phyloP scores from a whole-genome alignment of 2,888 invertebrate species.

The Rugalucina vietnamica region DNA sequence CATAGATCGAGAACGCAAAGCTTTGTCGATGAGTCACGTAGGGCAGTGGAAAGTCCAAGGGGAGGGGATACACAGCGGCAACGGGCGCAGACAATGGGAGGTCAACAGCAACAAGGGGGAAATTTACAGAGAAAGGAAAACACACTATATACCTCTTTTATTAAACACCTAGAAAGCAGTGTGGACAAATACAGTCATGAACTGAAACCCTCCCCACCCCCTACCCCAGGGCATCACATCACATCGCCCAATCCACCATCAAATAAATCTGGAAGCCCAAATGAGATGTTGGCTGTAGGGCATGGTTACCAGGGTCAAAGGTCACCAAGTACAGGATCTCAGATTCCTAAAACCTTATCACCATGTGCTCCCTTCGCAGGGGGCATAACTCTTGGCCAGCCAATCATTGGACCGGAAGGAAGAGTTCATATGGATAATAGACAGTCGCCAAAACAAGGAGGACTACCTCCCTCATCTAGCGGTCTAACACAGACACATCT shows the following conservation, averaged over 20 bases:
- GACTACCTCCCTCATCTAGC: constrained; percentile 15
- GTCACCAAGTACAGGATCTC: constrained; percentile 8
- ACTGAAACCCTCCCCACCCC: constrained; percentile 32
- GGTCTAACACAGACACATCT: constrained; percentile 19
- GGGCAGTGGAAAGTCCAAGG: neutral
- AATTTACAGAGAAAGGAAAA: neutral
- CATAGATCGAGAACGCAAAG: neutral
- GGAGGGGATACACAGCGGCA: neutral
- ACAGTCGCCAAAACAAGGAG: constrained; percentile 10
- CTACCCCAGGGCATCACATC: constrained; percentile 13
- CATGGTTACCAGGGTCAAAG: constrained; percentile 27
- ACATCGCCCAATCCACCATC: constrained; percentile 11
- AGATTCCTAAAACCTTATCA: constrained; percentile 28
- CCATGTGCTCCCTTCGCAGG: constrained; percentile 53
- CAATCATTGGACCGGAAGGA: constrained; percentile 47
- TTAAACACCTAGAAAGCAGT: constrained; percentile 74
- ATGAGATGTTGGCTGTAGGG: neutral
- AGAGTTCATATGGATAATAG: constrained; percentile 24
- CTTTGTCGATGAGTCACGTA: neutral
- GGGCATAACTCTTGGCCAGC: constrained; percentile 52
- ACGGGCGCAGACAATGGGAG: neutral
- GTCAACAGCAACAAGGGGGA: neutral
- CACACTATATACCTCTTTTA: constrained; percentile 35
- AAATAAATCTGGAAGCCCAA: constrained; percentile 19
- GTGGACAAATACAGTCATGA: constrained; percentile 73